Percentiles rank a stretch among this genome's conserved stretches.
These are phyloP conservation scores for Microctonus hyperodae DNA, from an alignment of 2,888 invertebrate species.

Conservation along the genomic window DNA sequence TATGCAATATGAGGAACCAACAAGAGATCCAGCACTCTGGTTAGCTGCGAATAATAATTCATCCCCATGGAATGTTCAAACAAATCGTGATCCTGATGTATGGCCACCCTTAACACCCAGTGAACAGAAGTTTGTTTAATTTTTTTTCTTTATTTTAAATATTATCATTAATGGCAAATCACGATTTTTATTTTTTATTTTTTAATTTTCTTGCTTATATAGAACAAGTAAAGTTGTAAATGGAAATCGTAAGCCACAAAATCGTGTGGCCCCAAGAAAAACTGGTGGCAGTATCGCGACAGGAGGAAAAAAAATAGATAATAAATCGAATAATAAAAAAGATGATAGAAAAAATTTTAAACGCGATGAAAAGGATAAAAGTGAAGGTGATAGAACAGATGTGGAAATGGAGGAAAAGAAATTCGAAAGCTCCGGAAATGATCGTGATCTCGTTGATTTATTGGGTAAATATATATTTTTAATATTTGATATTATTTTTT, in stretches of 20 bases:
- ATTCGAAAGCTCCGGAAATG: constrained; percentile 85
- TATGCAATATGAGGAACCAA: constrained; percentile 68
- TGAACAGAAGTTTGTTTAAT: constrained; percentile 72
- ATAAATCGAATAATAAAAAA: constrained; percentile 56
- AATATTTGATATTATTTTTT: too few species aligned
- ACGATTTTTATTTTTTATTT: neutral
- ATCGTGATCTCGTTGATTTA: constrained; percentile 92
- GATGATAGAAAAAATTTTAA: constrained; percentile 62
- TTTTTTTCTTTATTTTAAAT: neutral
- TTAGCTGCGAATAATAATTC: constrained; percentile 66
- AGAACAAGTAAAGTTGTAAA: constrained; percentile 57
- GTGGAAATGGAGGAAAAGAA: constrained; percentile 76
- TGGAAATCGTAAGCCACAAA: constrained; percentile 55
- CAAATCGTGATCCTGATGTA: constrained; percentile 77
- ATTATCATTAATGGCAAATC: too few species aligned
- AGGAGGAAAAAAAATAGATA: constrained; percentile 58
- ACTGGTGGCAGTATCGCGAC: constrained; percentile 50
- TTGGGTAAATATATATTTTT: constrained; percentile 70
- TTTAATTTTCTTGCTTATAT: constrained; percentile 29
- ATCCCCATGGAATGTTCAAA: constrained; percentile 65
- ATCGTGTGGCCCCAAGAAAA: constrained; percentile 54
- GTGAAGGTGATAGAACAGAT: constrained; percentile 73
- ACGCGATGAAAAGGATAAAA: constrained; percentile 67
- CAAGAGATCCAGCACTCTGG: constrained; percentile 83
- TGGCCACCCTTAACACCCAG: constrained; percentile 88